Evolutionary conservation across 1,140 invertebrate genomes (phyloP), one percentile per base, ranked within the genome.

Genomic region (Euwallacea similis): DNA sequence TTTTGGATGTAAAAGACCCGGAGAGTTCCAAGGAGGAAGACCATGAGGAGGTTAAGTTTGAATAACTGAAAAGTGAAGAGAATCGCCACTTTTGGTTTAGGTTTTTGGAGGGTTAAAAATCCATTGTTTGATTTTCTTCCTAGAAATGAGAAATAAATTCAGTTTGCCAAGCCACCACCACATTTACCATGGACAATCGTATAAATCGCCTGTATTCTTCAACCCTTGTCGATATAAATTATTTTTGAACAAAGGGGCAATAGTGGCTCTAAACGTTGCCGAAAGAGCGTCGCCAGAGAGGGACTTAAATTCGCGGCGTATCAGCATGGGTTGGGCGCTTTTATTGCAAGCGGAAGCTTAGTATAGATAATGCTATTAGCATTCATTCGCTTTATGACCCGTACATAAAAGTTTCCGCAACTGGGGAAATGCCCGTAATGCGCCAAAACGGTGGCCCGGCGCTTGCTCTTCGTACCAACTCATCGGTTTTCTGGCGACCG

Each of bases 321-420:
- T 71, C 69, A 71, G 69, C 69, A 65, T 71, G 73, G 74, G 72
- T 47, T 65, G 64, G 64, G 60, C 60, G 66, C 59, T 76, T 76
- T 77, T 80, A 79, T 80, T 79, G 74, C 76, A 73, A 76, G 72
- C 76, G 79, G 79, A 81, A 80, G 79, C 76, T 73, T 74, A 75
- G 79, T 79, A 80, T 81, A 81, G 79, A 81, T 81, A 81, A 81
- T 81, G 76, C 79, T 81, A 80, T 81, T 81, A 81, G 77, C 76
- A 79, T 81, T 80, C 79, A 78, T 79, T 79, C 74, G 78, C 71
- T 81, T 81, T 81, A 81, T 81, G 79, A 79, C 64, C 78, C 79
- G 75, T 81, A 78, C 77, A 80, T 81, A 81, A 81, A 81, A 81
- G 79, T 80, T 80, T 81, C 79, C 79, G 79, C 77, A 75, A 73